These are phyloP conservation scores for Agapetus fuscipes DNA, from an alignment of 2,888 invertebrate species.

Conservation along the genomic window DNA sequence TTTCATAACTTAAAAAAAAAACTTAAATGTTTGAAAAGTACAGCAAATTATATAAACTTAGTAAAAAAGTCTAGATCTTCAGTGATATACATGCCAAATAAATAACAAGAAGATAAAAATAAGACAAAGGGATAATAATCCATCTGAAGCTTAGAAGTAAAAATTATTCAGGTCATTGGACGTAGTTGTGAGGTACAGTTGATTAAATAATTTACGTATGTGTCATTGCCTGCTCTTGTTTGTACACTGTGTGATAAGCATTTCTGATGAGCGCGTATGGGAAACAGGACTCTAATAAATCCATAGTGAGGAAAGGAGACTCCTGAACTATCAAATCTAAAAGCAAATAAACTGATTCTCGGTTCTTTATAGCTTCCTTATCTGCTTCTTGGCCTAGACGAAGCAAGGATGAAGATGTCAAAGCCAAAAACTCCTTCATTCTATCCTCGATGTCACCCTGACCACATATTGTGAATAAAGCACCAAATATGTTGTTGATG, in stretches of 20 bases:
- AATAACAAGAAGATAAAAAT: no score
- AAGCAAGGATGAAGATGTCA: constrained; percentile 91
- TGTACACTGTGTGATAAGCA: constrained; percentile 94
- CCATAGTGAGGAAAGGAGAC: constrained; percentile 97
- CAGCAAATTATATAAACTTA: no score
- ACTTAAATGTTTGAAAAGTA: no score
- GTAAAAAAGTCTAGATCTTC: no score
- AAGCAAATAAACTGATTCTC: constrained; percentile 94
- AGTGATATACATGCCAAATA: no score
- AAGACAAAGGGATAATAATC: no score
- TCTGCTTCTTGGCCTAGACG: constrained; percentile 93
- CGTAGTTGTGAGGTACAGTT: no score
- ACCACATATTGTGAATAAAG: constrained; percentile 91
- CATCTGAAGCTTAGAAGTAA: no score
- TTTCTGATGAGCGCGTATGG: constrained; percentile 96
- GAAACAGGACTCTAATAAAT: constrained; percentile 96
- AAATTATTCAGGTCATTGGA: no score
- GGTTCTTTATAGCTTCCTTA: constrained; percentile 85
- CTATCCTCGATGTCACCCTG: constrained; percentile 95
- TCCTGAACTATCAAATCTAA: constrained; percentile 97
- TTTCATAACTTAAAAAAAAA: no score
- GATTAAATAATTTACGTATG: constrained; percentile 42
- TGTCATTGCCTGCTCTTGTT: constrained; percentile 64
- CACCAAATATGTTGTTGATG: constrained; percentile 92
- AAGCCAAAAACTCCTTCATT: constrained; percentile 89